phyloP scores from a whole-genome alignment of 64 coral and sea anemone species.

The Orbicella faveolata region DNA sequence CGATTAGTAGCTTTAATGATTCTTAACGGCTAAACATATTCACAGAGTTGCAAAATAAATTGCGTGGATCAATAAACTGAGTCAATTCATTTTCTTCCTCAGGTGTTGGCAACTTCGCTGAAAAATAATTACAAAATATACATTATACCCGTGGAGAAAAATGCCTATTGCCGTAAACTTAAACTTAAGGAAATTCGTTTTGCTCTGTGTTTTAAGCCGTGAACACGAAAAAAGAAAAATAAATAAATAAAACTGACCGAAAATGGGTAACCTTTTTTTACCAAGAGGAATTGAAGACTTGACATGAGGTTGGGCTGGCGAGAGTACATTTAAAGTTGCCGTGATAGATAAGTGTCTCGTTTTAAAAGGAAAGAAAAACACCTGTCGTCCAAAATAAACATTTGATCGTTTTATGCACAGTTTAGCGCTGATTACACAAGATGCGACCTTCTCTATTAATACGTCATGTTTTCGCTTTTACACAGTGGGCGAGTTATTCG shows the following conservation, averaged over 20 bases:
- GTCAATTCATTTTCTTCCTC: not conserved
- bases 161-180: not conserved
- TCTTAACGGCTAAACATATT: not conserved
- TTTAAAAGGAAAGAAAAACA: not conserved
- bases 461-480: not conserved
- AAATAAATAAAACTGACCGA: not conserved
- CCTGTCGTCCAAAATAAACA: conserved; percentile 1
- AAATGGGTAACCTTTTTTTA: not conserved
- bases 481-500: not conserved
- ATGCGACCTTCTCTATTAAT: not conserved
- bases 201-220: not conserved
- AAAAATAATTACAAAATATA: not conserved
- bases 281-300: not conserved
- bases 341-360: not conserved
- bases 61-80: not conserved
- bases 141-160: not conserved
- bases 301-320: not conserved
- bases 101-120: conserved; percentile 1
- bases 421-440: not conserved
- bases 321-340: not conserved
- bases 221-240: not conserved
- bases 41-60: not conserved
- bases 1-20: not conserved
- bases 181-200: not conserved
- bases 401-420: not conserved